Evolutionary conservation across 92 coral and sea anemone species (phyloP).

Genomic region (Ricordea florida): DNA sequence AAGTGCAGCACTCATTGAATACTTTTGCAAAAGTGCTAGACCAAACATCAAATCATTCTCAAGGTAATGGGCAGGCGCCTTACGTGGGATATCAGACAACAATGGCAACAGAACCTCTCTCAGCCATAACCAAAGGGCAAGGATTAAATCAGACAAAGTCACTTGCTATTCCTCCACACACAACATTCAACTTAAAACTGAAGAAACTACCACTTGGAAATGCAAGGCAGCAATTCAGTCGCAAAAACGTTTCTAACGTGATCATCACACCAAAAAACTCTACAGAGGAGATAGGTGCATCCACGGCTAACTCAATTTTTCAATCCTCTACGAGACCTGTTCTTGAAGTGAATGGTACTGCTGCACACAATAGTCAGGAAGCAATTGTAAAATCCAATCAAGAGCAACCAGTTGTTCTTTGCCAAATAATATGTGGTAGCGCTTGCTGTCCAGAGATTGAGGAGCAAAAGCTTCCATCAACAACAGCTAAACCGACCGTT

Average conservation of each 20-base stretch:
- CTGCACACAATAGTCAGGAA: background rate
- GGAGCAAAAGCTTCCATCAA: too few relatives aligned
- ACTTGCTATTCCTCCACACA: background rate
- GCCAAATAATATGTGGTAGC: conserved; percentile 29
- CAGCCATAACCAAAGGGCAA: background rate
- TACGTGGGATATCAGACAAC: too few relatives aligned
- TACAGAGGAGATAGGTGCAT: too few relatives aligned
- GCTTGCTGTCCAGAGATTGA: background rate
- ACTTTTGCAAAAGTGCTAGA: background rate
- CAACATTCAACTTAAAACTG: background rate
- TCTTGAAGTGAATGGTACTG: too few relatives aligned
- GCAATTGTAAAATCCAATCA: background rate
- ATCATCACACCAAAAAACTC: too few relatives aligned
- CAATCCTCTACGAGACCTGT: too few relatives aligned
- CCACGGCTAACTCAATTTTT: too few relatives aligned
- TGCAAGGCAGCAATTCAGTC: too few relatives aligned
- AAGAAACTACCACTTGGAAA: too few relatives aligned
- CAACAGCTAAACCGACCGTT: background rate
- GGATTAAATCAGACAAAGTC: background rate
- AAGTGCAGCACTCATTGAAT: background rate
- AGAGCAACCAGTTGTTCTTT: background rate
- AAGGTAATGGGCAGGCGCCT: too few relatives aligned
- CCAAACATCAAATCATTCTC: background rate
- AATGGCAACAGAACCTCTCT: too few relatives aligned
- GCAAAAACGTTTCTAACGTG: too few relatives aligned